Evolutionary conservation across 2,888 invertebrate species (phyloP), one percentile per base, ranked within the genome.

Genomic region (Eulithis testata): DNA sequence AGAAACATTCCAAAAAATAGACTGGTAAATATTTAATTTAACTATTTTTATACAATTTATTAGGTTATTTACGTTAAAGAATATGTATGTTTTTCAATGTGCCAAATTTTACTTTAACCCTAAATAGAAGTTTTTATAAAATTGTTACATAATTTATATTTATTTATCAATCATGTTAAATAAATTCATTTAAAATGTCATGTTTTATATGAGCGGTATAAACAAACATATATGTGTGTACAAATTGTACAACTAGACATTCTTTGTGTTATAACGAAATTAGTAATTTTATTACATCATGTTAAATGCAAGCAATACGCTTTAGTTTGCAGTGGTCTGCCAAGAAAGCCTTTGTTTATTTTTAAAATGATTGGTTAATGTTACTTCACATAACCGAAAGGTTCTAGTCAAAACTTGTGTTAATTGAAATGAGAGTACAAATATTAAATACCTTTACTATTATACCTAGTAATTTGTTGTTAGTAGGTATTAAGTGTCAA

Each of bases 381-480:
- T 51, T 8, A 8, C 51, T 31, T 36, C 11, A 27, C 27, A 27
- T 51, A 27, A 27, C 50, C 50, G 50, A 51, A 51, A 3, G 51
- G 37, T 31, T 11, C 63, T 63, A 63, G 63, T 63, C 63, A 63
- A 63, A 63, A 11, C 54, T 47, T 27, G 21, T 63, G 47, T 58
- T 54, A 37, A 12, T 8, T 52, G 56, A 60, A 60, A 54, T 40
- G 47, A 62, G 14, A 68, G 69, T 68, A 69, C 66, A 71, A 68
- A 62, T 56, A 27, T n/a, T 50, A 43, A 40, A n/a, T n/a, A n/a
- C n/a, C n/a, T n/a, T n/a, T n/a, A n/a, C n/a, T n/a, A n/a, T n/a
- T 37, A 8, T 40, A 40, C 8, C 1, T 59, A 54, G 14, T 43
- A 11, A 50, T 53, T 52, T 56, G 52, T 60, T 57, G 36, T 64